These are phyloP conservation scores for Oryzias javanicus DNA, from an alignment of 2,113 vertebrate genomes.

Conservation along the genomic window DNA sequence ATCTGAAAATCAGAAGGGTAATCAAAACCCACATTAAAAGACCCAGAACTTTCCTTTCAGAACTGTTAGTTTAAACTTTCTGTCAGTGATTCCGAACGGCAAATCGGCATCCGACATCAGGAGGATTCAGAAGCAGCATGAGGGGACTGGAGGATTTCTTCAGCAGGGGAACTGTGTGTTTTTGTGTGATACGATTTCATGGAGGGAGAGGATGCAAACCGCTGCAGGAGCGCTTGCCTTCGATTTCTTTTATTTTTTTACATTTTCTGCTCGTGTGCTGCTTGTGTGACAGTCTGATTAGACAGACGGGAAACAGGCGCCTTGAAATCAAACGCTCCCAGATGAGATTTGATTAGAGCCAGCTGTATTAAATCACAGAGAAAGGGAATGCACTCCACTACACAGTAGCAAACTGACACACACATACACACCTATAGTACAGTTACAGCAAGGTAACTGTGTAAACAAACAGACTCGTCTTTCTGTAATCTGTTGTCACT, in stretches of 20 bases:
- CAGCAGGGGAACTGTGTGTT: conserved; percentile 36
- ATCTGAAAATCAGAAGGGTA: conserved; percentile 49
- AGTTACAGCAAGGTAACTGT: background rate
- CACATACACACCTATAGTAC: conserved; percentile 6
- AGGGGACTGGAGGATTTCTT: conserved; percentile 31
- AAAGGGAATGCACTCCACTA: conserved; percentile 31
- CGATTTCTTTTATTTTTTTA: conserved; percentile 5
- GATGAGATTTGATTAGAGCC: conserved; percentile 74
- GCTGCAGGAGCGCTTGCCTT: conserved; percentile 51
- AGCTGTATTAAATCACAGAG: conserved; percentile 67
- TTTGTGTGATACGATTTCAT: conserved; percentile 63
- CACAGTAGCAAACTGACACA: conserved; percentile 54
- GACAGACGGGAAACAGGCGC: conserved; percentile 67
- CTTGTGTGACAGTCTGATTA: conserved; percentile 64
- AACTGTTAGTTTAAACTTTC: conserved; percentile 48
- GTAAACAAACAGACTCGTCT: conserved; percentile 10
- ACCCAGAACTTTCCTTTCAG: conserved; percentile 32
- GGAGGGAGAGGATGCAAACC: conserved; percentile 73
- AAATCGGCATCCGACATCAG: conserved; percentile 52
- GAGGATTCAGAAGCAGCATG: conserved; percentile 25
- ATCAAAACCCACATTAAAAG: conserved; percentile 53
- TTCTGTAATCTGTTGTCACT: too few relatives aligned
- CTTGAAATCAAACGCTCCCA: conserved; percentile 78
- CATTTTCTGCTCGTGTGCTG: conserved; percentile 13
- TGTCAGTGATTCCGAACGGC: conserved; percentile 30